Conservation (phyloP, 1,140 invertebrate genomes). For the Liolophura sinensis region DNA sequence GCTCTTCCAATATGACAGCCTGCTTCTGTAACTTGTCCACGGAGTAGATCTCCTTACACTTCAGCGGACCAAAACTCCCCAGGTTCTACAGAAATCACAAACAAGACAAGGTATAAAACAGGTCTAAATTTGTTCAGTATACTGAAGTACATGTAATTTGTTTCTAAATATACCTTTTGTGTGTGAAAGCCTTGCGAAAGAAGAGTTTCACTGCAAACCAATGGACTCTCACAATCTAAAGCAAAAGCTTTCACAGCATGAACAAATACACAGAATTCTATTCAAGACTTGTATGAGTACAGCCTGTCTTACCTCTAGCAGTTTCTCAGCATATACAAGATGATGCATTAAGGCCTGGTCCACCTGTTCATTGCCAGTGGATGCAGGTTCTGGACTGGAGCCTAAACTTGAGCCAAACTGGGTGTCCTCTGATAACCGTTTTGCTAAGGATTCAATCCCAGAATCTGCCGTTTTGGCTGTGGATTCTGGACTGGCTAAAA, state of each 20-base stretch:
- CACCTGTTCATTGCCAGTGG: slow-evolving; percentile 59
- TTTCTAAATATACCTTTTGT: too few species aligned
- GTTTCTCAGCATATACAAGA: slow-evolving; percentile 58
- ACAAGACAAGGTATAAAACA: not conserved
- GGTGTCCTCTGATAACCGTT: slow-evolving; percentile 44
- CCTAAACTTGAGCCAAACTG: slow-evolving; percentile 45
- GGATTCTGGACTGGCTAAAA: slow-evolving; percentile 52
- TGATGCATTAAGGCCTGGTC: slow-evolving; percentile 59
- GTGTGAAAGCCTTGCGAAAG: too few species aligned
- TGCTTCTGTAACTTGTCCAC: slow-evolving; percentile 59
- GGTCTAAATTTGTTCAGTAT: not conserved
- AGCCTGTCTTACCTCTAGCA: slow-evolving; percentile 54
- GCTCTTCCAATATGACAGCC: slow-evolving; percentile 53
- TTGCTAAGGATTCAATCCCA: slow-evolving; percentile 57
- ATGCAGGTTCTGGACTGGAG: slow-evolving; percentile 48
- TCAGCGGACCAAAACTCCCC: slow-evolving; percentile 63
- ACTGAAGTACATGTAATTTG: too few species aligned
- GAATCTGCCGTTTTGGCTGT: slow-evolving; percentile 59
- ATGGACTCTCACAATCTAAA: too few species aligned
- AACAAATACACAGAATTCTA: too few species aligned
- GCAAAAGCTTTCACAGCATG: too few species aligned
- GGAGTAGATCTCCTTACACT: slow-evolving; percentile 59
- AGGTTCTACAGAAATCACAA: slow-evolving; percentile 50
- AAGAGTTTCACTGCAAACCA: too few species aligned
- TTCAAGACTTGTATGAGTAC: not conserved